A percentile compares a stretch with the other conserved stretches of the same genome.
phyloP scores from a whole-genome alignment of 2,888 invertebrate species.

The Megamerina dolium region DNA sequence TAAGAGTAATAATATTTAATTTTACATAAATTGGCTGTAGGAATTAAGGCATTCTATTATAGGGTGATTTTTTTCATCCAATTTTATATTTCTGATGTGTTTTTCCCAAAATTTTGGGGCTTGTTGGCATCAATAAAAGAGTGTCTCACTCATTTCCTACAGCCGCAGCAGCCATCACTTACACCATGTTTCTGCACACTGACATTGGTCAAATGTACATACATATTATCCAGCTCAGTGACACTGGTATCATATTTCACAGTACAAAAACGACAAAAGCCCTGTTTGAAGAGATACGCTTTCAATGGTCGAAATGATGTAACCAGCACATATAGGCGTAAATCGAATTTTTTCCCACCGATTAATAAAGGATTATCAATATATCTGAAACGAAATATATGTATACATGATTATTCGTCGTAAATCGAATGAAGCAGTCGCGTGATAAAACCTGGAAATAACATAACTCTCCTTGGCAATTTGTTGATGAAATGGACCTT shows the following conservation, averaged over 20 bases:
- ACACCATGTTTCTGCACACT: constrained; percentile 94
- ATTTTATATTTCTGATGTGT: no score
- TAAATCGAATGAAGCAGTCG: constrained; percentile 39
- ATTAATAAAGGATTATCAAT: constrained; percentile 92
- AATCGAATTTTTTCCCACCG: constrained; percentile 93
- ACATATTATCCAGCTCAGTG: constrained; percentile 84
- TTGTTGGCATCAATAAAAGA: no score
- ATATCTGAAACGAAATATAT: constrained; percentile 50
- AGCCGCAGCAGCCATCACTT: constrained; percentile 22
- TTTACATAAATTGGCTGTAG: no score
- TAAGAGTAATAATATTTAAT: background rate
- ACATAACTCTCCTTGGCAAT: constrained; percentile 87
- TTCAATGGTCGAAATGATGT: constrained; percentile 90
- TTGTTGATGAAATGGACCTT: constrained; percentile 78
- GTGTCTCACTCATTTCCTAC: no score
- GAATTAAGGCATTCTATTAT: no score
- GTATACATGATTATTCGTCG: background rate
- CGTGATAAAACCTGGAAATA: constrained; percentile 95
- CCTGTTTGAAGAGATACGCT: constrained; percentile 85
- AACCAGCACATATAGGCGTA: constrained; percentile 85
- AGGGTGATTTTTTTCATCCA: no score
- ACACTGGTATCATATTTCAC: constrained; percentile 89
- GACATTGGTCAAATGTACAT: constrained; percentile 92
- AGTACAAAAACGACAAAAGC: constrained; percentile 94
- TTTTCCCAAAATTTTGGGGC: no score